Conservation (phyloP, 2,113 vertebrate genomes). For the Athene noctua region DNA sequence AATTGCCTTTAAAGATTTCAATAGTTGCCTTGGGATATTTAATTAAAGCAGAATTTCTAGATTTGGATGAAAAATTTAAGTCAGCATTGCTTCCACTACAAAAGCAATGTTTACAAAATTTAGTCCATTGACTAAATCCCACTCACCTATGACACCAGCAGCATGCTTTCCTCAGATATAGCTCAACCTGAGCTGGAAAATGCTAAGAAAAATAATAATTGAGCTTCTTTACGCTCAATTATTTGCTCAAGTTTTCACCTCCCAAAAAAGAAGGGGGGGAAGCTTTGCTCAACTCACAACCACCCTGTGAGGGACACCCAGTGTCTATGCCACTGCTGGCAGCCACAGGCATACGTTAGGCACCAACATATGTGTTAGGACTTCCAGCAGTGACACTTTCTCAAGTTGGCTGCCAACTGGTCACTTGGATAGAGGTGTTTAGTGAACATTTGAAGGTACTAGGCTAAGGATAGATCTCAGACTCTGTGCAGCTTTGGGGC, state of each 20-base stretch:
- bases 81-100: not conserved
- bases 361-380: rapidly evolving
- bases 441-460: not conserved
- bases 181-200: not conserved
- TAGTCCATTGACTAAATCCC: not conserved
- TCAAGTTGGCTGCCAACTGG: not conserved
- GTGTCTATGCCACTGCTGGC: not conserved
- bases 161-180: not conserved
- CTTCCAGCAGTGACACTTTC: not conserved
- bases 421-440: not conserved
- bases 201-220: not conserved
- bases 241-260: not conserved
- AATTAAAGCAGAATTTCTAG: not conserved
- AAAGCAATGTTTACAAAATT: not conserved
- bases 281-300: not conserved
- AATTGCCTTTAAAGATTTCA: not conserved
- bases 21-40: not conserved
- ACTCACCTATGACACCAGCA: not conserved
- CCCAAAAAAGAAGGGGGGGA: not conserved
- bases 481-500: not conserved
- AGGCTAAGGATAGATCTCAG: not conserved
- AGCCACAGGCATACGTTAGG: not conserved
- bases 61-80: not conserved
- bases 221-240: not conserved
- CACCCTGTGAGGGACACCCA: not conserved